Evolutionary conservation across 2,113 vertebrate species (phyloP).

Genomic region (Butorides virescens): DNA sequence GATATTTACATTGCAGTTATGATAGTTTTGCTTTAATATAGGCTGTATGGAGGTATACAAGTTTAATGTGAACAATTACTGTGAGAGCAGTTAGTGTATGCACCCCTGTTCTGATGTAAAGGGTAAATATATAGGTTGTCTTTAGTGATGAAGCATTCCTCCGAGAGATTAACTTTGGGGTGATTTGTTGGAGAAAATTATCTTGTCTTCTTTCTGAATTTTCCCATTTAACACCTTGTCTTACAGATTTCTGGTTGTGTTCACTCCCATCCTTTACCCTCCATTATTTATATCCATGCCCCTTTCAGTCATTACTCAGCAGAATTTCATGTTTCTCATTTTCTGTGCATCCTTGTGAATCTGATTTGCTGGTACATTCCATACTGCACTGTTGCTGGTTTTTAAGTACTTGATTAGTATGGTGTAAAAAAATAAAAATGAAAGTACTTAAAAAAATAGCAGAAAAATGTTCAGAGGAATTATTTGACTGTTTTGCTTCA

Average conservation of each 20-base stretch:
- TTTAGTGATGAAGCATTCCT: neutral
- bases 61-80: neutral
- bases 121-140: neutral
- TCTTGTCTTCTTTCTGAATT: neutral
- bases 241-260: neutral
- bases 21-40: neutral
- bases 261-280: neutral
- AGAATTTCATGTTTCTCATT: neutral
- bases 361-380: neutral
- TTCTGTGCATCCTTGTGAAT: neutral
- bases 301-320: neutral
- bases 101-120: neutral
- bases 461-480: neutral
- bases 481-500: neutral
- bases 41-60: neutral
- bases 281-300: neutral
- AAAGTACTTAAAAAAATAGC: neutral
- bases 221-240: neutral
- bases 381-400: neutral
- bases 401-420: neutral
- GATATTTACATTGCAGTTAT: neutral
- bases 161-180: neutral
- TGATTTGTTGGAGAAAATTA: neutral
- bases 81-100: neutral
- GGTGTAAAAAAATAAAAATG: neutral